Base-by-base conservation (phyloP, 2,113 vertebrate species). In the Capra hircus region DNA sequence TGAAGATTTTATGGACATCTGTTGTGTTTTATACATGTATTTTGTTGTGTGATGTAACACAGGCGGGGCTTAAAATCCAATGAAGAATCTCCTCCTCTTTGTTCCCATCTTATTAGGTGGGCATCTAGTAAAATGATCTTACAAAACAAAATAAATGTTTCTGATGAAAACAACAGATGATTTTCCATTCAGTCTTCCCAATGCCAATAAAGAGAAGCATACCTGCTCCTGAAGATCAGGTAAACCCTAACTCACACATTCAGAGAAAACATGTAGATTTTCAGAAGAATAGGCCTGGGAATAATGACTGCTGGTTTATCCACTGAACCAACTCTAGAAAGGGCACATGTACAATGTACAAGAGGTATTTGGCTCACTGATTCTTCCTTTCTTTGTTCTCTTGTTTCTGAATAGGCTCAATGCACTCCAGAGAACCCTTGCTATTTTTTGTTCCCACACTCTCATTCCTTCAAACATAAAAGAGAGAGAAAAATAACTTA, bases 371-470 rank as follows among this genome's bases (percentile, higher is more conserved):
- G 96, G 96, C 96, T 97, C 96, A 28, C 84, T 48, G 78, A 87
- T n/a, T 80, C 87, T 98, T 98, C 96, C 98, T 98, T 95, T 81
- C 94, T 97, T 98, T 98, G 97, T 97, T 97, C 95, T 84, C 95
- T 87, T 89, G 82, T 28, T 91, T 97, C 84, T 95, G 84, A 88
- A 57, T 88, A 90, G 94, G 43, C 93, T 95, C 81, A 94, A 77
- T 92, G 81, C 11, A 71, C 80, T 96, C 92, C 64, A 97, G 97
- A 98, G 97, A 93, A 97, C 53, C 5, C 48, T 82, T 78, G 52
- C 78, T 77, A 77, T 27, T 81, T 96, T 97, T 93, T 95, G 93
- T 97, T 98, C 96, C 91, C 95, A 97, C 96, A 97, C 97, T 97
- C 87, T 90, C 78, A 95, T 50, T 92, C 55, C 55, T 97, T 97